Base-by-base conservation (phyloP, 2,888 invertebrate genomes). In the Drosophila peninsularis region DNA sequence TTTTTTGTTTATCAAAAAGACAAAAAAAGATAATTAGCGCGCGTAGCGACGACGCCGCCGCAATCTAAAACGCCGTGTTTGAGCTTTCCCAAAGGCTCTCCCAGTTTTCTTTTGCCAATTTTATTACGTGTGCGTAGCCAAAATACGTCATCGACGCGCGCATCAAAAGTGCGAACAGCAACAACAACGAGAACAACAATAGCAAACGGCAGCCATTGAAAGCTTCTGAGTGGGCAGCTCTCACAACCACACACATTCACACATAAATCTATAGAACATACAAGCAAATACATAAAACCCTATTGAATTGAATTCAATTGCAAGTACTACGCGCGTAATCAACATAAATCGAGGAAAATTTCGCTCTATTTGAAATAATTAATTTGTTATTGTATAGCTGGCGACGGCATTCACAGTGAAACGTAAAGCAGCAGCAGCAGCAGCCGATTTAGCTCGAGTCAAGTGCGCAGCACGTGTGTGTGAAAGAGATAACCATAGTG, bases 141-240 rank as follows among this genome's bases (percentile, higher is more conserved):
- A 79, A 76, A 76, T 88, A 83, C 83, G 83, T 83, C 83, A 83
- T 82, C 88, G 82, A 85, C 83, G 86, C 86, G 88, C 82, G 83
- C 88, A 88, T 53, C 70, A 62, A 60, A 49, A 83, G 67, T 75
- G 52, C 55, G 47, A 58, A 44, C 49, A 63, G 32, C 17, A 56
- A 55, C 42, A 61, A 24, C 24, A 65, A 50, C 37, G 63, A 57
- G 47, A 74, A 41, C 42, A 70, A 37, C 24, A 55, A 24, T 13
- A 56, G 19, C 36, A 13, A 54, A 47, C 68, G 65, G 52, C 74
- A 66, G 71, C 75, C 62, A 78, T 78, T 78, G 64, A 76, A 78
- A 76, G 73, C 78, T 73, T 76, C 71, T 74, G 71, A 69, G 76
- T 66, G 74, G 69, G 60, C 65, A 77, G 64, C 42, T 68, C 61